phyloP scores from a whole-genome alignment of 2,113 vertebrate species.

The Pica pica region DNA sequence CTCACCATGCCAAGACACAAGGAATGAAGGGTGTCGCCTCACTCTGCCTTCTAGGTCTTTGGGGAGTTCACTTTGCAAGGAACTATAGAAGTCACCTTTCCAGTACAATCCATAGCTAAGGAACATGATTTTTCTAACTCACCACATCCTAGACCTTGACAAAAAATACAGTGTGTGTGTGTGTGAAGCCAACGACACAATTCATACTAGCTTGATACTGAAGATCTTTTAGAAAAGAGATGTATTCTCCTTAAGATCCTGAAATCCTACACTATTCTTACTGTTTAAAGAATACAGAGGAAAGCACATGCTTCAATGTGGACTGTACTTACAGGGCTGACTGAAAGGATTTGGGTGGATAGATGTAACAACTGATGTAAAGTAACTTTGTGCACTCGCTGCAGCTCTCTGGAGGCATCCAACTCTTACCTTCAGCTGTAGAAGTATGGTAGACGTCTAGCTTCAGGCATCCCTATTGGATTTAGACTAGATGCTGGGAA shows the following conservation, averaged over 20 bases:
- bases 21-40: neutral
- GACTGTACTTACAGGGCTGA: accelerated
- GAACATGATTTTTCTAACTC: neutral
- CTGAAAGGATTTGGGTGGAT: neutral
- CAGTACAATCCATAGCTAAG: neutral
- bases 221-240: neutral
- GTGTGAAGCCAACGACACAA: neutral
- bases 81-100: neutral
- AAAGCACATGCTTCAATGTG: neutral
- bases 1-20: neutral
- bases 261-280: neutral
- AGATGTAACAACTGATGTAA: neutral
- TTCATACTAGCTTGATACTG: neutral
- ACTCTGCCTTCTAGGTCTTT: neutral
- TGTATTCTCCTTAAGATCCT: neutral
- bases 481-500: neutral
- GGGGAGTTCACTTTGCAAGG: neutral
- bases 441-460: neutral
- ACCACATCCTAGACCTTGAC: neutral
- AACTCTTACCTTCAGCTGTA: neutral
- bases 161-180: neutral
- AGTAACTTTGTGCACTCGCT: accelerated
- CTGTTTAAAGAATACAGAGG: neutral
- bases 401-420: neutral
- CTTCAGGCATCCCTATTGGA: neutral